Conservation (phyloP, 1,140 invertebrate genomes). For the Dendrolimus kikuchii region DNA sequence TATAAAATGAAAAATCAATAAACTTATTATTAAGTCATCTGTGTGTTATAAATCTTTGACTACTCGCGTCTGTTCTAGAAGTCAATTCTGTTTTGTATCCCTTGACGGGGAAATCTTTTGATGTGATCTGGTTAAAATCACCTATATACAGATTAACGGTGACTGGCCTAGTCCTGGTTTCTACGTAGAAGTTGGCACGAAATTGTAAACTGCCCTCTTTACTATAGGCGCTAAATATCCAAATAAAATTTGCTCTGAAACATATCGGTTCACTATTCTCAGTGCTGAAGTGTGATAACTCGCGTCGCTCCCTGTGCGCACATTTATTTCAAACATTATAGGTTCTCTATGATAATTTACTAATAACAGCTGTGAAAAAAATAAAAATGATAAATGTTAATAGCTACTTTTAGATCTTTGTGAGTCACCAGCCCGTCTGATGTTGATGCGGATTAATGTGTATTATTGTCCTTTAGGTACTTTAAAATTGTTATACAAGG, state of each 20-base stretch:
- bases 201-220: constrained; percentile 70
- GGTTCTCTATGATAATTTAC: constrained; percentile 9
- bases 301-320: constrained; percentile 1
- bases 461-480: constrained; percentile 60
- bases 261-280: constrained; percentile 9
- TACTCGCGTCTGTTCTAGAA: constrained; percentile 17
- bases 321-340: constrained; percentile 10
- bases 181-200: constrained; percentile 61
- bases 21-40: background rate
- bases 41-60: background rate
- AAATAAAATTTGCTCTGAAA: constrained; percentile 17
- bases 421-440: constrained; percentile 38
- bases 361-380: constrained; percentile 12
- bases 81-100: constrained; percentile 31
- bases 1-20: too few species aligned
- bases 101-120: constrained; percentile 36
- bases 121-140: constrained; percentile 65
- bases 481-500: constrained; percentile 57
- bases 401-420: constrained; percentile 16
- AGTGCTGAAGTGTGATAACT: constrained; percentile 1
- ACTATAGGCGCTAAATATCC: constrained; percentile 44
- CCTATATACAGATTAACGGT: constrained; percentile 50
- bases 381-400: constrained; percentile 16
- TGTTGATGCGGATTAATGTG: constrained; percentile 21
- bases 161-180: constrained; percentile 59